Base-by-base conservation (phyloP, 64 coral and sea anemone genomes). In the Montipora foliosa region DNA sequence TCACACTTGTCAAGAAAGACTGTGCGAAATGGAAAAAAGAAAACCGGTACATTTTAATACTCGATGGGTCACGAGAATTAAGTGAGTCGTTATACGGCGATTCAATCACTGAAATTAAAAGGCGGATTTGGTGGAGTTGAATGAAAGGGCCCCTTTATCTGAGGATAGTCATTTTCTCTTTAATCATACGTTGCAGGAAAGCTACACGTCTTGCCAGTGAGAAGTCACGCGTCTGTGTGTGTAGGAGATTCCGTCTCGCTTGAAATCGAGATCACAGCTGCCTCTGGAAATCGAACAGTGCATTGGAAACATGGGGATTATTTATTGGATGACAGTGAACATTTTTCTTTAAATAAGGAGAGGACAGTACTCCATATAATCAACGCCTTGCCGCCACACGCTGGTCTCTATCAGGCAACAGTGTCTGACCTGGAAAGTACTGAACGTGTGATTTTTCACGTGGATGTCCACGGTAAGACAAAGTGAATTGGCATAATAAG, bases 301-400 rank as follows among this genome's bases (percentile, higher is more conserved):
- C 61, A 44, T 11, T 87, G 84, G 66, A 68, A 3, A 73, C 84
- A 87, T 50, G 84, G 67, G 73, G 12, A 67, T 8, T 20, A 66
- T 87, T 37, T 62, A 2, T 57, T 89, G 74, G 69, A 89, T 21
- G 48, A 78, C 29, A 61, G 53, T 11, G 53, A 89, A 11, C 87
- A 89, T 60, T 89, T 44, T 76, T 19, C 74, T 46, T 57, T 47
- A 20, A 62, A 61, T 17, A 24, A 45, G 14, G 15, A 62, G 6
- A 45, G 24, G 37, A 89, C 53, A 5, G 53, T 76, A 9, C 87
- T 89, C 24, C 22, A 21, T 15, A 78, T 89, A 14, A 58, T 0
- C 37, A 76, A 77, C 17, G 74, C 74, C 12, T 46, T 78, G 4
- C 87, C 74, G 8, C 74, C 37, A 25, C 74, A 89, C 78, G 20